Evolutionary conservation across 2,888 invertebrate genomes (phyloP), one percentile per base, ranked within the genome.

Genomic region (Leucophenga maculata): DNA sequence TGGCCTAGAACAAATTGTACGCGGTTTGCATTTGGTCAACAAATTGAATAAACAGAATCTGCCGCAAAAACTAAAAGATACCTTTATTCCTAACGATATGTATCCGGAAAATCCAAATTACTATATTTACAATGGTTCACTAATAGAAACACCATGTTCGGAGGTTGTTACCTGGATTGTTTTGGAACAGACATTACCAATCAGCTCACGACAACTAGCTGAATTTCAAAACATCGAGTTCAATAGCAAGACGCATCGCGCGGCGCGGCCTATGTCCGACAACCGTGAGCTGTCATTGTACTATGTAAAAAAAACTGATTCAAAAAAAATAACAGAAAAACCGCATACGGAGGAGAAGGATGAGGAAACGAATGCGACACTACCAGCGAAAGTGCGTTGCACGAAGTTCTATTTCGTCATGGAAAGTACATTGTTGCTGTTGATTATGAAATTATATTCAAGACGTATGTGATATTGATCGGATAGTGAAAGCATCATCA

Each of bases 121-220:
- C 85, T 75, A 78, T 66, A 89, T 92, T 20, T 94, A 94, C 79
- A 86, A 90, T 8, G 94, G 94, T 0, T 94, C 93, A 0, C 88
- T 94, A 66, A 93, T 93, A 0, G 93, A 93, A 0, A 93, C 94
- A 1, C 88, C 74, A 6, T 94, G 94, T 84, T 90, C 90, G 71
- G 93, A 94, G 82, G 90, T 90, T 0, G 93, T 93, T 46, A 90
- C 90, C 6, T 94, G 93, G 93, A 92, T 93, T n/a, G 90, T 94
- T 0, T 89, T 91, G 67, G 88, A 88, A 0, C 87, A 90, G 22
- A 89, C 89, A 18, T 83, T 90, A 32, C 87, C 89, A 6, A 86
- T 91, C 67, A 90, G 11, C 18, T 18, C 1, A 1, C 52, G 20
- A 6, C 16, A 52, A 20, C 18, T 52, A 18, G 52, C 52, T n/a